A percentile compares a stretch with the other conserved stretches of the same genome.
Evolutionary conservation across 2,888 invertebrate species (phyloP).

Genomic region (Himalopsyche japonica): DNA sequence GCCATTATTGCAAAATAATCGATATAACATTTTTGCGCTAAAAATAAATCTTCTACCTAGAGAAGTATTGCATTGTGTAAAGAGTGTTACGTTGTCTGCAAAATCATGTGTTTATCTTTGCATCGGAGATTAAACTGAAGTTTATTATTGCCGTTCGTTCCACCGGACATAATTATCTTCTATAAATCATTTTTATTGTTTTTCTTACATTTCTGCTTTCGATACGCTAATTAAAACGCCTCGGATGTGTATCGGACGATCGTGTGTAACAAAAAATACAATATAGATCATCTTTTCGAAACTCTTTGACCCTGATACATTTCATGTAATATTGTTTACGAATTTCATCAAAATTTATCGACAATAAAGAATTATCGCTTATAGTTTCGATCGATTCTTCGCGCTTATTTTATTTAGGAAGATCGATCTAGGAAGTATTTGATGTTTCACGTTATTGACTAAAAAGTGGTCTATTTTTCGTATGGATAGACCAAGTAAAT

Average conservation of each 20-base stretch:
- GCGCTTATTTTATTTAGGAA: no score
- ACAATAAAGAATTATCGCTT: not conserved
- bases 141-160: not conserved
- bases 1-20: no score
- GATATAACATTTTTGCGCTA: no score
- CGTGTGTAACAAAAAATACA: not conserved
- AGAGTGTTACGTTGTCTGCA: not conserved
- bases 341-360: not conserved
- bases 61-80: not conserved
- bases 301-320: not conserved
- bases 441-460: no score
- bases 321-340: not conserved
- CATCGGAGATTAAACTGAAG: not conserved
- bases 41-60: no score
- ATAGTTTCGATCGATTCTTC: no score
- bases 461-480: no score
- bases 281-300: not conserved
- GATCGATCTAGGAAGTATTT: no score
- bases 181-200: not conserved
- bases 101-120: not conserved
- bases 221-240: slow-evolving; percentile 1
- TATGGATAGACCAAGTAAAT: no score
- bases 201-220: not conserved
- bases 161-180: not conserved
- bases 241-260: not conserved